Base-by-base conservation (phyloP, 1,140 invertebrate species). In the Nautilus pompilius region DNA sequence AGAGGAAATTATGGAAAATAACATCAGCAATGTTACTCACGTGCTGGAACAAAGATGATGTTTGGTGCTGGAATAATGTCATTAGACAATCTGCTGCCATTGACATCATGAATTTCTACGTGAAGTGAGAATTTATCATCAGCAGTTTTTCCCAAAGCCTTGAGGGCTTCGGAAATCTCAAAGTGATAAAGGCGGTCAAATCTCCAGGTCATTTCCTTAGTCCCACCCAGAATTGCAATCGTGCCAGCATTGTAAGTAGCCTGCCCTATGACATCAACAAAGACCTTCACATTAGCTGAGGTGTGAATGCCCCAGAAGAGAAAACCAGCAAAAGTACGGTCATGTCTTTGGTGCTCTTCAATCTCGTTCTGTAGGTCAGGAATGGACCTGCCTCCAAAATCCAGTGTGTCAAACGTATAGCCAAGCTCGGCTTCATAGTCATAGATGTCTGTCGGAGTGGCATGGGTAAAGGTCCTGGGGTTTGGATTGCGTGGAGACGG, bases 281-380 rank as follows among this genome's bases (percentile, higher is more conserved):
- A 46, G 24, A 46, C 3, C 17, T 46, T 13, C 45, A 46, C 45
- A 13, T 55, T 53, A 13, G 63, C 63, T 13, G 45, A 46, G 3
- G 45, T 46, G 3, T 22, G 45, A 4, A 46, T 46, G n/a, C 17
- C 45, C 45, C n/a, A 4, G 4, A 46, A 13, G n/a, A 46, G 13
- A 22, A 46, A 46, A 46, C 45, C 45, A 13, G 45, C 45, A 46
- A 46, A 46, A 5, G 24, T 22, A n/a, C 68, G 20, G 17, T 64
- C 58, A 10, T 60, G 28, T 2, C 30, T 22, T 56, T 41, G 36
- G 28, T 34, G 57, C 26, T 60, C 30, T 10, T 67, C 58, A 8
- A 70, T 63, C 56, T 67, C 56, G 20, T 65, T 22, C n/a, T 66
- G 56, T 24, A 70, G 57, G 46, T 70, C 59, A 55, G 54, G 15